A percentile compares a stretch with the other conserved stretches of the same genome.
phyloP scores from a whole-genome alignment of 2,888 invertebrate genomes.

The Chymomyza fuscimana region DNA sequence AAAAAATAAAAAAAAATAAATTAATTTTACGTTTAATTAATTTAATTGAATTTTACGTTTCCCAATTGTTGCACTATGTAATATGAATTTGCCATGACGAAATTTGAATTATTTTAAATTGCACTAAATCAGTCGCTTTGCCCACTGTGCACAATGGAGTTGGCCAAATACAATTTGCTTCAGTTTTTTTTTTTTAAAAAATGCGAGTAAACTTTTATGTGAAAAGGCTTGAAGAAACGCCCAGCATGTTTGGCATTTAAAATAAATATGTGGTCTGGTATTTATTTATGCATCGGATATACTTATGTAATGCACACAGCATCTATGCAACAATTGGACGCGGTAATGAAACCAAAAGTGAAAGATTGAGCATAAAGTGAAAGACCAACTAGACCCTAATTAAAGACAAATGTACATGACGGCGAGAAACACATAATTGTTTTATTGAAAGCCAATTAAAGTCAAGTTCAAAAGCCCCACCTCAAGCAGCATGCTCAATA shows the following conservation, averaged over 20 bases:
- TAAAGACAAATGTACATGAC: conserved; percentile 36
- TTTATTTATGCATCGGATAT: neutral
- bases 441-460: conserved; percentile 69
- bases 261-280: conserved; percentile 13
- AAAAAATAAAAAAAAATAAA: too few species aligned
- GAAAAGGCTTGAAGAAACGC: conserved; percentile 27
- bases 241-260: conserved; percentile 45
- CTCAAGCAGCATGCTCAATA: conserved; percentile 20
- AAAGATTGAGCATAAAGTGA: conserved; percentile 52
- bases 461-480: conserved; percentile 70
- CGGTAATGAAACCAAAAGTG: conserved; percentile 66
- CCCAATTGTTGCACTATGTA: too few species aligned
- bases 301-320: neutral
- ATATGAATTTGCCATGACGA: neutral
- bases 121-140: conserved; percentile 35
- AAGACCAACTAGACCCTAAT: conserved; percentile 47
- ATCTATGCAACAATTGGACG: conserved; percentile 46
- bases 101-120: conserved; percentile 36
- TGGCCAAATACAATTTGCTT: conserved; percentile 38
- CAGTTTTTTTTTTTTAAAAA: conserved; percentile 34
- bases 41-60: too few species aligned
- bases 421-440: conserved; percentile 51
- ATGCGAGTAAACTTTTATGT: conserved; percentile 14
- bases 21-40: too few species aligned
- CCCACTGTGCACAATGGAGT: neutral